Percentiles rank a stretch among this genome's conserved stretches.
Evolutionary conservation across 2,113 vertebrate species (phyloP).

Genomic region (Leptobrachium ailaonicum): DNA sequence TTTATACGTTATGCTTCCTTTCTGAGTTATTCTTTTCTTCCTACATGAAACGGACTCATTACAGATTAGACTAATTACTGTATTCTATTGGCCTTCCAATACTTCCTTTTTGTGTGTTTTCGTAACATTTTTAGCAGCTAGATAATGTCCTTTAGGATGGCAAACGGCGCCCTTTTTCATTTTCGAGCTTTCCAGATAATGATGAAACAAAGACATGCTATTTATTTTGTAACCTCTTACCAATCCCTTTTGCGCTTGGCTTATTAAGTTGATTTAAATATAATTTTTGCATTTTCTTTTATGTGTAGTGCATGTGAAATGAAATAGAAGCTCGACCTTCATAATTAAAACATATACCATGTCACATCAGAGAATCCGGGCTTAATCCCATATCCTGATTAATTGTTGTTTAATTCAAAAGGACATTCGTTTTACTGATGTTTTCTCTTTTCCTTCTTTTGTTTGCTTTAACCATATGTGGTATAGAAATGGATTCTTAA

Average conservation of each 20-base stretch:
- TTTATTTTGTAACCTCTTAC: conserved; percentile 24
- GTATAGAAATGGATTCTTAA: too few species aligned
- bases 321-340: too few species aligned
- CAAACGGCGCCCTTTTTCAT: conserved; percentile 14
- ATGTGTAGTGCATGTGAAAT: too few species aligned
- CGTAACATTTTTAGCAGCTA: conserved; percentile 15
- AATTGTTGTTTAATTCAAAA: too few species aligned
- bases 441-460: too few species aligned
- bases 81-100: conserved; percentile 30
- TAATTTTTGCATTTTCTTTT: too few species aligned
- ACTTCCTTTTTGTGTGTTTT: conserved; percentile 5
- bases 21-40: conserved; percentile 26
- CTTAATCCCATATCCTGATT: too few species aligned
- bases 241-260: not conserved
- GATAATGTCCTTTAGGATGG: conserved; percentile 33
- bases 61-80: conserved; percentile 24
- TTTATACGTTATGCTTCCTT: not conserved
- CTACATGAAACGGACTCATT: conserved; percentile 29
- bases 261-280: not conserved
- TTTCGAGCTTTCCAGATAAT: conserved; percentile 32
- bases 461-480: too few species aligned
- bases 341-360: too few species aligned
- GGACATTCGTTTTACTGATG: too few species aligned
- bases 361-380: too few species aligned
- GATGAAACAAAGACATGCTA: conserved; percentile 7